phyloP scores from a whole-genome alignment of 2,113 vertebrate species.

The Capricornis sumatraensis region DNA sequence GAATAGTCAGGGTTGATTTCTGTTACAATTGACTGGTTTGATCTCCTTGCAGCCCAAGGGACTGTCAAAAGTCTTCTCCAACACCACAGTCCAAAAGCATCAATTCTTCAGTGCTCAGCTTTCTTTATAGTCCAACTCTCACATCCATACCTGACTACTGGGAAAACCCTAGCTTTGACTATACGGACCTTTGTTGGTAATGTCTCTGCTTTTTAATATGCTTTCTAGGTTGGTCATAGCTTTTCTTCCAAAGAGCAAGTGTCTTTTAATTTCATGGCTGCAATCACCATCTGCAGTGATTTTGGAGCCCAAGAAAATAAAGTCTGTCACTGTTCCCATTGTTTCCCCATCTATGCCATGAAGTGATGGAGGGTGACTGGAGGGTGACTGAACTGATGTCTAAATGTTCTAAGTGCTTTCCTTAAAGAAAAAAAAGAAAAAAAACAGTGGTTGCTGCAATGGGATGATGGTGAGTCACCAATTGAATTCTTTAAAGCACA shows the following conservation, averaged over 20 bases:
- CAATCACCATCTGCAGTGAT: not conserved
- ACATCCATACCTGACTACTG: not conserved
- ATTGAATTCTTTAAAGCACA: conserved; percentile 24
- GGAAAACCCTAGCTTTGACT: not conserved
- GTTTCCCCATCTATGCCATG: not conserved
- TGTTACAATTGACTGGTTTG: not conserved
- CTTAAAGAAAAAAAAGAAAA: not conserved
- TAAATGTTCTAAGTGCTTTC: conserved; percentile 16
- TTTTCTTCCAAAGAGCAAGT: not conserved
- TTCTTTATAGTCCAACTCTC: not conserved
- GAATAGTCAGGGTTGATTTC: not conserved
- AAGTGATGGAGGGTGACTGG: not conserved
- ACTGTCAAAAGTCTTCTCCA: not conserved
- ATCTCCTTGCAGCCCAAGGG: not conserved
- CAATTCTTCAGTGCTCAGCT: not conserved
- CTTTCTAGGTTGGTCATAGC: not conserved
- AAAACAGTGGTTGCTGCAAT: not conserved
- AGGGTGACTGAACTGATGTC: not conserved
- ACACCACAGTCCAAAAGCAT: not conserved
- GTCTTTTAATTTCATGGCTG: not conserved
- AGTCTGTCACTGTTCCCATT: not conserved
- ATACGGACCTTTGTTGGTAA: not conserved
- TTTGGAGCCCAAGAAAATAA: not conserved
- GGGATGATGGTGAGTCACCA: not conserved
- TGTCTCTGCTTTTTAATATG: not conserved